phyloP scores from a whole-genome alignment of 1,140 invertebrate genomes.

The Aradophagus sp. region DNA sequence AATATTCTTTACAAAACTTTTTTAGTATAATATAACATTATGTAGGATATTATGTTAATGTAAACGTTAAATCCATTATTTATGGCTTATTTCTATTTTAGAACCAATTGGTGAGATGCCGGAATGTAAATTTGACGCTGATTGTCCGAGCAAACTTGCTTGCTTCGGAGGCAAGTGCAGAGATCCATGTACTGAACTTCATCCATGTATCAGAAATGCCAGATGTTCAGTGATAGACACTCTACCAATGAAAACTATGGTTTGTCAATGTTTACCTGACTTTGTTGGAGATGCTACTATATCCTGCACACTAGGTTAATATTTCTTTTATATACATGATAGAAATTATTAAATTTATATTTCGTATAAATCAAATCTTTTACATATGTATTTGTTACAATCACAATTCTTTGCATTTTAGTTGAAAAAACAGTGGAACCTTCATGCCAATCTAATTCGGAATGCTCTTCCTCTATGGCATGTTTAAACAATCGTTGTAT shows the following conservation, averaged over 20 bases:
- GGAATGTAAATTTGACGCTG: conserved; percentile 87
- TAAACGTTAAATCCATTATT: too few relatives aligned
- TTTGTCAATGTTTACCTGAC: conserved; percentile 87
- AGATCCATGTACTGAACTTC: conserved; percentile 86
- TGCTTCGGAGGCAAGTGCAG: conserved; percentile 87
- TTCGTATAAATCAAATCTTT: too few relatives aligned
- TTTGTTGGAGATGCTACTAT: conserved; percentile 89
- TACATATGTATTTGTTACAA: too few relatives aligned
- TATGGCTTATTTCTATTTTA: conserved; percentile 56
- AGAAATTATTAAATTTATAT: too few relatives aligned
- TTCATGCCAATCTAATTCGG: conserved; percentile 81
- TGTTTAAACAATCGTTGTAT: conserved; percentile 85
- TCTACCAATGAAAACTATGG: conserved; percentile 88
- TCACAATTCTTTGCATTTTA: conserved; percentile 27
- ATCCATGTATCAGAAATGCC: conserved; percentile 87
- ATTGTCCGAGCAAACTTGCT: conserved; percentile 88
- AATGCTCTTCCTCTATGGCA: conserved; percentile 80
- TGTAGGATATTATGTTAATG: conserved; percentile 7
- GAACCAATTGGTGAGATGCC: conserved; percentile 76
- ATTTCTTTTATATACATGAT: too few relatives aligned
- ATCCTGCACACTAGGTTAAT: conserved; percentile 83
- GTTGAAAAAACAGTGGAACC: conserved; percentile 72
- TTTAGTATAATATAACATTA: too few relatives aligned
- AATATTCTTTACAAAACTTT: too few relatives aligned
- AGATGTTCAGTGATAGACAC: conserved; percentile 88